Evolutionary conservation across 2,797 vertebrate species (phyloP).

Genomic region (Sebastes variabilis): DNA sequence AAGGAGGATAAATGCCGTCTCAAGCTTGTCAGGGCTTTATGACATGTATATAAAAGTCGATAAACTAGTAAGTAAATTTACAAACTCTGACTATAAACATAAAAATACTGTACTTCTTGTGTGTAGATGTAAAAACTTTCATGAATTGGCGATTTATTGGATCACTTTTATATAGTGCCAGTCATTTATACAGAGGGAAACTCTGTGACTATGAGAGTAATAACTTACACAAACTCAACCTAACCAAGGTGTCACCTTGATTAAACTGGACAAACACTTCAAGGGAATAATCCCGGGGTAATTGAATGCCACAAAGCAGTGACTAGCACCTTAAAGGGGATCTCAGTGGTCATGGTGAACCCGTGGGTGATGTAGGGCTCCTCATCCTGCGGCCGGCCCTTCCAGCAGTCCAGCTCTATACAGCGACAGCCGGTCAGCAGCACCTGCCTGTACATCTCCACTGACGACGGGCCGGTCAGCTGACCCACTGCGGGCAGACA

Average conservation of each 20-base stretch:
- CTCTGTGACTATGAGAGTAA: neutral
- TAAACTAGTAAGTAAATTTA: neutral
- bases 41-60: neutral
- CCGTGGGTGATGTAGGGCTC: slow-evolving; percentile 94
- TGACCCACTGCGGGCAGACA: slow-evolving; percentile 84
- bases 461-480: slow-evolving; percentile 89
- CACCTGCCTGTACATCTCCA: slow-evolving; percentile 93
- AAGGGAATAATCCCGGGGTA: no score
- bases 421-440: slow-evolving; percentile 92
- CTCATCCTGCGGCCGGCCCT: slow-evolving; percentile 88
- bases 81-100: neutral
- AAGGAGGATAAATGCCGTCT: neutral
- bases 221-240: neutral
- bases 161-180: neutral
- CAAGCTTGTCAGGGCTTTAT: neutral
- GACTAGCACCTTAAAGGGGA: slow-evolving; percentile 85
- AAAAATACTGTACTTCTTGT: neutral
- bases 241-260: neutral
- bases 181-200: neutral
- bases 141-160: neutral
- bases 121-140: neutral
- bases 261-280: neutral
- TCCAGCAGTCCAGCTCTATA: slow-evolving; percentile 94
- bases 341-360: slow-evolving; percentile 95
- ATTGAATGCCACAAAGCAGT: neutral